Base-by-base conservation (phyloP, 2,888 invertebrate genomes). In the Griposia aprilina region DNA sequence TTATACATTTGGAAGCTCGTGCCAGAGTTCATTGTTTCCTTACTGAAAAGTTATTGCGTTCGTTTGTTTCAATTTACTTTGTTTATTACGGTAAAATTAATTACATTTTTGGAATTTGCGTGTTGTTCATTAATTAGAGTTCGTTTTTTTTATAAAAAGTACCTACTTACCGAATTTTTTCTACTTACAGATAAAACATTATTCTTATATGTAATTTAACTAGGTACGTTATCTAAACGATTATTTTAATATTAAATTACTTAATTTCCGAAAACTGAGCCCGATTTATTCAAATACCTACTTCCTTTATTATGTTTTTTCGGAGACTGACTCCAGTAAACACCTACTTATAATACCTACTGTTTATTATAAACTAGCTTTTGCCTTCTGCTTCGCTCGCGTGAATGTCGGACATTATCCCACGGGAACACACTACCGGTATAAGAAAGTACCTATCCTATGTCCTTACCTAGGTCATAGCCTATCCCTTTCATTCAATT, bases 1-100 rank as follows among this genome's bases (percentile, higher is more conserved):
- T 84, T 84, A 48, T 0, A 20, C 57, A 67, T 67, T 30, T 26
- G 30, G 70, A 62, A 87, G 26, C 55, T 71, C 0, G 1, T 2
- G 23, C 8, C 11, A 3, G 13, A 36, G 15, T 30, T 17, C 11
- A 26, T 20, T 41, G 41, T 60, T 59, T 23, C 26, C 15, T 13
- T 57, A 8, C 26, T 26, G 23, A 71, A 66, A 52, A 17, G 11
- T 59, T 69, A 59, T 30, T 23, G 41, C 52, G 48, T 36, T n/a
- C 36, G n/a, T 23, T 57, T 57, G 30, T 81, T 63, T n/a, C 5
- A 36, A 30, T 41, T n/a, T 50, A 55, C 26, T 78, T 62, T 74
- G 36, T 62, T 63, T 74, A 48, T 20, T 48, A 41, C 7, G 3
- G n/a, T 62, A 26, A 48, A 36, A n/a, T n/a, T 7, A 7, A 74